Percentiles rank a stretch among this genome's conserved stretches.
Conservation (phyloP, 2,797 vertebrate genomes). For the Phaenicophaeus curvirostris region DNA sequence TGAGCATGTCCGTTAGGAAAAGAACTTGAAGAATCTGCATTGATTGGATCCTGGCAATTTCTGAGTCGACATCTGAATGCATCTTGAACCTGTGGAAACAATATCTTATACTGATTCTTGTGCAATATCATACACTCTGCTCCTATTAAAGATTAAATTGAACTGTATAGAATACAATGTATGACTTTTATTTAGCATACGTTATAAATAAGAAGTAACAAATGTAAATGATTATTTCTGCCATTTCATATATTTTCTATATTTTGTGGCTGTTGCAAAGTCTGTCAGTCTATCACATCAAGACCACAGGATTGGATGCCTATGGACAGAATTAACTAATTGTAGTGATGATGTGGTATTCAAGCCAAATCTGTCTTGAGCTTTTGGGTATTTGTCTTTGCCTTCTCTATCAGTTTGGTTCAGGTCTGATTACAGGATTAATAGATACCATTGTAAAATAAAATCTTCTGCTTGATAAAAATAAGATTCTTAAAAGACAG, state of each 20-base stretch:
- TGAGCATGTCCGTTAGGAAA: conserved; percentile 99
- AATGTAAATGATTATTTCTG: not conserved
- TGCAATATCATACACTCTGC: not conserved
- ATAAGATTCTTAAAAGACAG: not conserved
- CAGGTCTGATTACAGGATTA: not conserved
- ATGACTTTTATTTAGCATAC: not conserved
- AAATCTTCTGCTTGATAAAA: not conserved
- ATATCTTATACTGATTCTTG: conserved; percentile 41
- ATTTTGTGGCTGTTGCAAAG: not conserved
- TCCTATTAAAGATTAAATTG: not conserved
- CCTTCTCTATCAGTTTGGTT: not conserved
- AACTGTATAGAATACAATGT: not conserved
- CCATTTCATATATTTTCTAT: not conserved
- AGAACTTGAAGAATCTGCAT: conserved; percentile 93
- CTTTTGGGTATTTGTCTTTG: not conserved
- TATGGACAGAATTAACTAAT: not conserved
- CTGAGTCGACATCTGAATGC: conserved; percentile 97
- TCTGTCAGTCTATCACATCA: not conserved
- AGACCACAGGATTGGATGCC: not conserved
- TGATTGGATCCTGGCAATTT: conserved; percentile 98
- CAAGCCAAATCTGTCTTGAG: not conserved
- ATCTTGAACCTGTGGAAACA: conserved; percentile 90
- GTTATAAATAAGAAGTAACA: not conserved
- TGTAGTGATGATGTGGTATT: not conserved
- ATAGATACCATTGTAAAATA: not conserved